These are phyloP conservation scores for Actenoides lindsayi DNA, from an alignment of 2,113 vertebrate genomes.

Conservation along the genomic window DNA sequence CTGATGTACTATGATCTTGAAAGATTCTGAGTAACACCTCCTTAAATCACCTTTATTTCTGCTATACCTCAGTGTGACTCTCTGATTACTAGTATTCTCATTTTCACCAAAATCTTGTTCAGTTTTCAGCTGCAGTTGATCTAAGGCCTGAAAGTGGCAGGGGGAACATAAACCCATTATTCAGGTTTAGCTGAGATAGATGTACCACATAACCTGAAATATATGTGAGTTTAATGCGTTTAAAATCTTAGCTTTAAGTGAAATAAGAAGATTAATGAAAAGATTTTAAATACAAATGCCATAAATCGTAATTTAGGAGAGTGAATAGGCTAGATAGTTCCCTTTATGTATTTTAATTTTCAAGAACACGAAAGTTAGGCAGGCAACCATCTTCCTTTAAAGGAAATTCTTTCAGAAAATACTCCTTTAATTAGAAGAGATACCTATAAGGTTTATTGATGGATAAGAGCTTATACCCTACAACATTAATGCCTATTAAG, in stretches of 20 bases:
- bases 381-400: background rate
- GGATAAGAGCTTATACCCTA: background rate
- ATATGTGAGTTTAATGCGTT: background rate
- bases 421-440: background rate
- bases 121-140: background rate
- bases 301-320: background rate
- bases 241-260: background rate
- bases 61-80: background rate
- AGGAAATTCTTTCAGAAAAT: background rate
- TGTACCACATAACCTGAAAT: background rate
- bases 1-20: background rate
- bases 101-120: background rate
- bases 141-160: background rate
- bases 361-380: background rate
- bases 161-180: background rate
- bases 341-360: background rate
- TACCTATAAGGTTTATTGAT: background rate
- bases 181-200: background rate
- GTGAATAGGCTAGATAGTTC: background rate
- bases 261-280: no score
- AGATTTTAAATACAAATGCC: background rate
- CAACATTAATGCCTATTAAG: background rate
- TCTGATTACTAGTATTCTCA: background rate
- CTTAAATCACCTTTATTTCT: background rate
- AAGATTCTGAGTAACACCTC: background rate